These are phyloP conservation scores for Nesogale talazaci DNA, from an alignment of 2,113 vertebrate species.

Conservation along the genomic window DNA sequence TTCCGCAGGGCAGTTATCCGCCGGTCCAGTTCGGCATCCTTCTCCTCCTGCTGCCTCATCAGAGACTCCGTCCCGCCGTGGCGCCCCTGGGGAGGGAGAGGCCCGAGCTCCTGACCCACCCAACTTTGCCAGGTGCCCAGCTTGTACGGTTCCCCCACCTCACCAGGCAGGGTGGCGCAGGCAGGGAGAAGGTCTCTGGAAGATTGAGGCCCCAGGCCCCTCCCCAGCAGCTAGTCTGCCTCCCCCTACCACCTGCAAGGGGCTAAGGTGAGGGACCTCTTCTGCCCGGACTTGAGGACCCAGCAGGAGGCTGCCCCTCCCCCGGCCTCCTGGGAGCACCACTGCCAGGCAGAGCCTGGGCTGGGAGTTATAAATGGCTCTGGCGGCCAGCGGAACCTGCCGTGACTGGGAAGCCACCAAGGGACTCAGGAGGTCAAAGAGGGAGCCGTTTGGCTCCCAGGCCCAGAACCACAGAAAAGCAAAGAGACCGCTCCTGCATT, in stretches of 20 bases:
- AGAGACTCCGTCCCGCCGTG: conserved; percentile 86
- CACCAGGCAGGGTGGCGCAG: neutral
- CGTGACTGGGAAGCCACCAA: conserved; percentile 81
- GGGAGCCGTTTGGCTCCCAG: conserved; percentile 59
- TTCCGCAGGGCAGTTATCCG: conserved; percentile 95
- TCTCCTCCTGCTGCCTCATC: conserved; percentile 91
- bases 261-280: conserved; percentile 14
- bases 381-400: conserved; percentile 79
- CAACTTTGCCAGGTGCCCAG: neutral
- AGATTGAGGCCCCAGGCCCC: neutral
- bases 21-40: conserved; percentile 94
- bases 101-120: neutral
- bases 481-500: conserved; percentile 1
- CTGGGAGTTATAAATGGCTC: conserved; percentile 87
- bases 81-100: conserved; percentile 82
- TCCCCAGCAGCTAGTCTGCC: neutral
- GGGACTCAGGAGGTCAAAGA: conserved; percentile 65
- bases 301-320: conserved; percentile 61
- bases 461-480: conserved; percentile 36
- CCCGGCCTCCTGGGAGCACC: conserved; percentile 67
- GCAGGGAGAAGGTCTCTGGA: neutral
- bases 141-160: neutral
- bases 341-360: conserved; percentile 32
- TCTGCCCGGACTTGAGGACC: neutral
- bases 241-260: neutral